Conservation (phyloP, 2,113 vertebrate genomes). For the Petrocephalus zakoni region DNA sequence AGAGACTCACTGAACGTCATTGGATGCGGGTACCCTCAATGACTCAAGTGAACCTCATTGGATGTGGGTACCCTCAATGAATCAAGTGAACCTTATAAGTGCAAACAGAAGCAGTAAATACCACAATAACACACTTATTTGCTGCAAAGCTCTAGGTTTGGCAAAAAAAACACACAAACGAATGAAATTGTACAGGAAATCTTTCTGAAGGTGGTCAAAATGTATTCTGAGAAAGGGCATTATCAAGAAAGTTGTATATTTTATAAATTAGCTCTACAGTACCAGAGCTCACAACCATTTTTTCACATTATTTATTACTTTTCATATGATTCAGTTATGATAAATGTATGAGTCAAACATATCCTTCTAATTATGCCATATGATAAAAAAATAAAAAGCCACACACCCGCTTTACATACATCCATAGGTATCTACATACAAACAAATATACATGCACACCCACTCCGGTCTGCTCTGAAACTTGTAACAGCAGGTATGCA, state of each 20-base stretch:
- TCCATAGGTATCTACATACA: neutral
- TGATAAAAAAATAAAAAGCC: neutral
- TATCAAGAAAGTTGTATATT: neutral
- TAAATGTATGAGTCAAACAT: neutral
- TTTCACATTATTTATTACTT: neutral
- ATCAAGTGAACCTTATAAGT: no score
- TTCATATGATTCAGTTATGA: neutral
- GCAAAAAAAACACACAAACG: neutral
- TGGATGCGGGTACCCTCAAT: no score
- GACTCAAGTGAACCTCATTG: no score
- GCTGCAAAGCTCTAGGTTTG: neutral
- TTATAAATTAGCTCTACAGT: neutral
- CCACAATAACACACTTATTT: neutral
- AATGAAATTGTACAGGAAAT: neutral
- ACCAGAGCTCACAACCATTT: neutral
- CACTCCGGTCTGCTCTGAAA: neutral
- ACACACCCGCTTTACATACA: neutral
- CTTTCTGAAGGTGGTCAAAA: neutral
- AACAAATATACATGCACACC: neutral
- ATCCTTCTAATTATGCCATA: neutral
- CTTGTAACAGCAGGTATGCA: neutral
- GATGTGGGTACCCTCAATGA: no score
- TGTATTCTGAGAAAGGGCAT: neutral
- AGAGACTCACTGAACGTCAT: no score
- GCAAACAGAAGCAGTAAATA: neutral